phyloP scores from a whole-genome alignment of 2,113 vertebrate species.

The Macroglossus sobrinus region DNA sequence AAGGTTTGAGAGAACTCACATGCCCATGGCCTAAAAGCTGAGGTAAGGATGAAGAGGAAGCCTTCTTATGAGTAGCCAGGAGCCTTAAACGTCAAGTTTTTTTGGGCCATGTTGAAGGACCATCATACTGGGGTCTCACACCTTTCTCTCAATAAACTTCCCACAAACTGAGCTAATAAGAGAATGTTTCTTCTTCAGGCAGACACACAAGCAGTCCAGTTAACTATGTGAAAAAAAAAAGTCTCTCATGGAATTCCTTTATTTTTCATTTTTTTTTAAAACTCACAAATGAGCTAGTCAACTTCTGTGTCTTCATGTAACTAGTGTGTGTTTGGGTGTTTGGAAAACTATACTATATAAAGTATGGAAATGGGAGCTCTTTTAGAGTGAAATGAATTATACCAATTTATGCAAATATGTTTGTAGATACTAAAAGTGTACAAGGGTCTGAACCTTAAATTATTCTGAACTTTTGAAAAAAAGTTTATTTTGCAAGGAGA shows the following conservation, averaged over 20 bases:
- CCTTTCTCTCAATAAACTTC: background rate
- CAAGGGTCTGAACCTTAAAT: background rate
- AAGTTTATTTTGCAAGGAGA: background rate
- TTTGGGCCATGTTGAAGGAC: background rate
- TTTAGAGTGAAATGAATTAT: background rate
- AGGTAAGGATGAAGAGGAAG: background rate
- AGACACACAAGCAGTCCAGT: background rate
- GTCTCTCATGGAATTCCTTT: background rate
- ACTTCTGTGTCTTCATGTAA: background rate
- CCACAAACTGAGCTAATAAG: background rate
- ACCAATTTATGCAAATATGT: background rate
- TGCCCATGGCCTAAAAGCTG: background rate
- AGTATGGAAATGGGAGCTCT: background rate
- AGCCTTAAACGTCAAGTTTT: background rate
- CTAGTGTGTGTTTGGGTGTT: background rate
- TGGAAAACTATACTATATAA: background rate
- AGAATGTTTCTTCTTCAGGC: background rate
- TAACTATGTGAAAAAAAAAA: background rate
- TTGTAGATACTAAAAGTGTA: background rate
- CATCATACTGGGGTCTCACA: background rate
- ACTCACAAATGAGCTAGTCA: background rate
- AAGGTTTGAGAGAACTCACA: background rate
- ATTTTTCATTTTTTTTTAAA: background rate
- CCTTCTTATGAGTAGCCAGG: background rate
- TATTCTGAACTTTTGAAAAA: background rate